Evolutionary conservation across 2,888 invertebrate species (phyloP).

Genomic region (Actias luna): DNA sequence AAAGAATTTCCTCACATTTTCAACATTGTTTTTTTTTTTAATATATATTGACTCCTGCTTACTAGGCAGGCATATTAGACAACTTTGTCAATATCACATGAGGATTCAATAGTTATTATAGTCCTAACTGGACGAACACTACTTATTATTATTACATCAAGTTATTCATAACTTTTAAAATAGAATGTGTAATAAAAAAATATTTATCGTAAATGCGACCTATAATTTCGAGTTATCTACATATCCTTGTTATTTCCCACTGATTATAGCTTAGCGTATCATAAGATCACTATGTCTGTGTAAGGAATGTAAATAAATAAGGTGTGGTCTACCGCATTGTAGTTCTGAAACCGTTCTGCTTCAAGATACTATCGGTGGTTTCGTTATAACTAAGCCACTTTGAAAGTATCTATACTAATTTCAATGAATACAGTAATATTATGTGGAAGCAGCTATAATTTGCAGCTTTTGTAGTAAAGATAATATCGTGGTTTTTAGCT

Average conservation of each 20-base stretch:
- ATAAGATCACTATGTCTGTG: slow-evolving; percentile 13
- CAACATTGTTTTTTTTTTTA: too few species aligned
- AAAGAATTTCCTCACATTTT: too few species aligned
- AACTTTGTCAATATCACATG: too few species aligned
- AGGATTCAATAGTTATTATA: too few species aligned
- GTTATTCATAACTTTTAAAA: not conserved
- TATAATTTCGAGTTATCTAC: not conserved
- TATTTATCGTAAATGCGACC: not conserved
- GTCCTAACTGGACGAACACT: too few species aligned
- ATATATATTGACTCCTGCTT: too few species aligned
- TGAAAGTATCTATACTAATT: not conserved
- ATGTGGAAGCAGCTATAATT: not conserved
- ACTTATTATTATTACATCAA: too few species aligned
- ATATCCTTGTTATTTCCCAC: not conserved
- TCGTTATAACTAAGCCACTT: not conserved
- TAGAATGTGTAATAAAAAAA: not conserved
- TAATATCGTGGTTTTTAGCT: too few species aligned
- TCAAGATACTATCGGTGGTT: slow-evolving; percentile 1
- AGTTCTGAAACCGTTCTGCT: slow-evolving; percentile 12
- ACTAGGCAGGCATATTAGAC: too few species aligned
- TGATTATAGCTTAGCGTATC: not conserved
- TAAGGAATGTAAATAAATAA: slow-evolving; percentile 14
- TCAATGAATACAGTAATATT: not conserved
- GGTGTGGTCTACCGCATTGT: slow-evolving; percentile 8
- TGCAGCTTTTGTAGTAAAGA: too few species aligned